Percentiles rank a stretch among this genome's conserved stretches.
phyloP scores from a whole-genome alignment of 2,888 invertebrate genomes.

The Orthosia incerta region DNA sequence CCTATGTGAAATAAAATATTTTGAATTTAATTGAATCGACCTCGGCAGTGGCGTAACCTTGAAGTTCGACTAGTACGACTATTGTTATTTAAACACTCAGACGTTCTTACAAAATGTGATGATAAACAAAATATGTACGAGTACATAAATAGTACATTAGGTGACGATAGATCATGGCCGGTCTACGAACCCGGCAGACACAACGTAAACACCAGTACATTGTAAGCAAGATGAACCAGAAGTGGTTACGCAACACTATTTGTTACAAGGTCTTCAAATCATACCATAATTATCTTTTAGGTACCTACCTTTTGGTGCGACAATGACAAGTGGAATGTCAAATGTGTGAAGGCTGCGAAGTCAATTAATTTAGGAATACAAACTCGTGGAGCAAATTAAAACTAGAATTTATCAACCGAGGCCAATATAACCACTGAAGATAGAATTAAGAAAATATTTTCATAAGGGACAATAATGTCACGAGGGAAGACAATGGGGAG shows the following conservation, averaged over 20 bases:
- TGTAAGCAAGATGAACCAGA: conserved; percentile 82
- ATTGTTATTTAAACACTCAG: conserved; percentile 18
- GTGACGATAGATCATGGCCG: conserved; percentile 81
- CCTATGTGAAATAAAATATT: too few relatives aligned
- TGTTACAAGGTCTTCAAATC: conserved; percentile 75
- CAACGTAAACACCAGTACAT: conserved; percentile 68
- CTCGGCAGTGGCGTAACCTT: too few relatives aligned
- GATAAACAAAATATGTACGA: conserved; percentile 36
- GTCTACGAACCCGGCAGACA: conserved; percentile 82
- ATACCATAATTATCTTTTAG: conserved; percentile 48
- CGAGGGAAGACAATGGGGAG: too few relatives aligned
- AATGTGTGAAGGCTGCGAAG: conserved; percentile 23
- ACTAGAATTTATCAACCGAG: background rate
- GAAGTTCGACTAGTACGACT: too few relatives aligned
- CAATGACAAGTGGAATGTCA: conserved; percentile 18
- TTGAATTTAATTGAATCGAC: too few relatives aligned
- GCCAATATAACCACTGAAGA: background rate
- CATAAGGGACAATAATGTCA: too few relatives aligned
- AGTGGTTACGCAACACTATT: conserved; percentile 72
- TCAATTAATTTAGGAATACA: background rate
- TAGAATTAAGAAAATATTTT: background rate
- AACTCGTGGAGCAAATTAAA: background rate
- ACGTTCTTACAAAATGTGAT: conserved; percentile 32
- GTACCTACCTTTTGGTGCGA: conserved; percentile 44
- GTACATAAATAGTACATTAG: conserved; percentile 62